Percentiles rank a stretch among this genome's conserved stretches.
Conservation (phyloP, 2,888 invertebrate species). For the Netelia virgata region DNA sequence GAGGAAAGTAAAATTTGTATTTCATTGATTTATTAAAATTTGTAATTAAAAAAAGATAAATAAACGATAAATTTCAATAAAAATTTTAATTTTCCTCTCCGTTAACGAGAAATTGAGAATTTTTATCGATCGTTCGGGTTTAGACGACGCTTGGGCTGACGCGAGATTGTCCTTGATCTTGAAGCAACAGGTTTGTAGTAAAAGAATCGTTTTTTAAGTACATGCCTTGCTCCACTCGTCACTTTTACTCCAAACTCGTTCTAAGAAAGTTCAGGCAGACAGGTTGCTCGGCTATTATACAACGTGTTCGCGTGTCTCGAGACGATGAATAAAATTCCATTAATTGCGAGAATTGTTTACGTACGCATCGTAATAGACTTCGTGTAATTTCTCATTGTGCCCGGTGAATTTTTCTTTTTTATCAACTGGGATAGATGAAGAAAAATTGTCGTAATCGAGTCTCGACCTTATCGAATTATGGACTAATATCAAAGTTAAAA, state of each 20-base stretch:
- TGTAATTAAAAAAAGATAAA: too few relatives aligned
- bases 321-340: slow-evolving; percentile 31
- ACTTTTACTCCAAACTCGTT: slow-evolving; percentile 45
- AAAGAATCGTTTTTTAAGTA: not conserved
- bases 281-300: slow-evolving; percentile 29
- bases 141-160: too few relatives aligned
- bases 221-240: slow-evolving; percentile 2
- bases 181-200: not conserved
- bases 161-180: not conserved
- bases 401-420: not conserved
- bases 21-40: too few relatives aligned
- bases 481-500: too few relatives aligned
- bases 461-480: too few relatives aligned
- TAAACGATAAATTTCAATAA: too few relatives aligned
- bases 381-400: not conserved
- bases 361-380: slow-evolving; percentile 4
- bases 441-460: not conserved
- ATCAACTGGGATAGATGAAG: not conserved
- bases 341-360: slow-evolving; percentile 21
- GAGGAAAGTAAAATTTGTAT: too few relatives aligned
- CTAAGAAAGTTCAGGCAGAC: slow-evolving; percentile 19
- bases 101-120: too few relatives aligned
- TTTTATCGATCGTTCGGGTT: too few relatives aligned
- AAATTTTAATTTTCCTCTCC: too few relatives aligned
- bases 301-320: slow-evolving; percentile 42